Conservation (phyloP, 2,113 vertebrate genomes). For the Zosterops pallidus region DNA sequence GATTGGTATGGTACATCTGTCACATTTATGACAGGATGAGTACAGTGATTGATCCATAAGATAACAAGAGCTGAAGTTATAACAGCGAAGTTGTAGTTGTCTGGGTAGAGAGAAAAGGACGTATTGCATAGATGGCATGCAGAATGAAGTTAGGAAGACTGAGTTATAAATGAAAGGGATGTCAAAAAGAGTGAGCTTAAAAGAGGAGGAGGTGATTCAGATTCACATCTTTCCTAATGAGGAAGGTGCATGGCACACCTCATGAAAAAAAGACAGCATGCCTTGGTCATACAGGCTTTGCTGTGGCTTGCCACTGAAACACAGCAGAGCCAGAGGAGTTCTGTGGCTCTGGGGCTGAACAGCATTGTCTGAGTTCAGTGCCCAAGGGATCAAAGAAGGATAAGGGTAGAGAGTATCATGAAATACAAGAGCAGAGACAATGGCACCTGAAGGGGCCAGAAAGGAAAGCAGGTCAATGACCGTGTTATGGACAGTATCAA, state of each 20-base stretch:
- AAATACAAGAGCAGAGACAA: neutral
- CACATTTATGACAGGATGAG: constrained; percentile 27
- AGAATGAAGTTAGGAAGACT: neutral
- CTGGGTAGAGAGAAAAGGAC: neutral
- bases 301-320: neutral
- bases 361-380: neutral
- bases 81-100: constrained; percentile 14
- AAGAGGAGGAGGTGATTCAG: neutral
- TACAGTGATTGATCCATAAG: constrained; percentile 26
- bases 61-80: constrained; percentile 16
- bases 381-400: neutral
- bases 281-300: neutral
- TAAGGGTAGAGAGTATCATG: neutral
- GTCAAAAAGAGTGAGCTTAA: neutral
- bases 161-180: neutral
- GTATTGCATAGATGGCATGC: neutral
- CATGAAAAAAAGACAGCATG: neutral
- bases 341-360: neutral
- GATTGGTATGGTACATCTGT: constrained; percentile 3
- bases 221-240: neutral
- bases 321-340: neutral
- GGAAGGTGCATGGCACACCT: neutral
- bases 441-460: neutral
- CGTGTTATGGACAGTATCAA: neutral
- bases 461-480: neutral